Conservation (phyloP, 2,797 vertebrate species). For the Myotis pilosus region DNA sequence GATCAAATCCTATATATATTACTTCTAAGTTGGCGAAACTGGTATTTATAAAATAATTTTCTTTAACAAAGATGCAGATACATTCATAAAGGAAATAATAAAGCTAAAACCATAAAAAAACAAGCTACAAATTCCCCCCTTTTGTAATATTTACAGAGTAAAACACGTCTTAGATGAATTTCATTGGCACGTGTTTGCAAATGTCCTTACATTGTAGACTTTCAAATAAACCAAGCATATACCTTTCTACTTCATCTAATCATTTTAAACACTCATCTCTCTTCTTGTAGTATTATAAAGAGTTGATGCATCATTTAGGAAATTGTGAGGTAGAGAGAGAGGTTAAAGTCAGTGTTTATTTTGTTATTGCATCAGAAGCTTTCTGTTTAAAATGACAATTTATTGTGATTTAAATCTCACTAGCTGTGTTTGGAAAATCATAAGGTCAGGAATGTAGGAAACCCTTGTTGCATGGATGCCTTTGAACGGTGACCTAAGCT, state of each 20-base stretch:
- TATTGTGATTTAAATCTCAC: conserved; percentile 57
- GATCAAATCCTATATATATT: neutral
- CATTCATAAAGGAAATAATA: conserved; percentile 9
- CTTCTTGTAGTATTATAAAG: neutral
- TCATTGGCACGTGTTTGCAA: conserved; percentile 38
- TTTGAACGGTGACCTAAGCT: neutral
- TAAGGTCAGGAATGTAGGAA: conserved; percentile 27
- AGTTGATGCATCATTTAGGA: neutral
- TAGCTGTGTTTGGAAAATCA: neutral
- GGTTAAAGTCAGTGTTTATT: conserved; percentile 42
- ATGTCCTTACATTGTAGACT: neutral
- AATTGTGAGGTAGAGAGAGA: neutral
- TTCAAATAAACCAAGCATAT: conserved; percentile 2
- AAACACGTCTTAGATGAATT: neutral
- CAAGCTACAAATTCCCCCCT: neutral
- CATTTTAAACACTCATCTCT: neutral
- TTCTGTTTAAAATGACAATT: conserved; percentile 46
- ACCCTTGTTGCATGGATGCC: neutral
- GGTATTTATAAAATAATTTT: neutral
- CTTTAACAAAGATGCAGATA: neutral
- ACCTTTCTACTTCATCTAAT: neutral
- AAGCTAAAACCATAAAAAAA: neutral
- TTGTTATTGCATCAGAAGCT: neutral
- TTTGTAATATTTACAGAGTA: conserved; percentile 9
- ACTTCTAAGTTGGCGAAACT: neutral